Base-by-base conservation (phyloP, 2,113 vertebrate species). In the Pangasianodon hypophthalmus region DNA sequence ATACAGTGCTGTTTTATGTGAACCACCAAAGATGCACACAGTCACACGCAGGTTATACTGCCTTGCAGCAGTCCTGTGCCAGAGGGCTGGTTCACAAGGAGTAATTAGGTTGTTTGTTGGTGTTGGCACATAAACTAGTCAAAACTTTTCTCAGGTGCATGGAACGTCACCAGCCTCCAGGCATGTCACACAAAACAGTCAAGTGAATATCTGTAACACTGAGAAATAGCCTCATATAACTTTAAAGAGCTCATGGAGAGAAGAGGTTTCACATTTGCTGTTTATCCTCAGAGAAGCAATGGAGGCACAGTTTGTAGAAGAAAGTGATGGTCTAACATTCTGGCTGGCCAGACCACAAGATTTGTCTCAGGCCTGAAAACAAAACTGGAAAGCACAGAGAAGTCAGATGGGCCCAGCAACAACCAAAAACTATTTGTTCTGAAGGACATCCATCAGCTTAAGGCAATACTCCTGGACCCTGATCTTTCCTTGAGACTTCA, bases 301-400 rank as follows among this genome's bases (percentile, higher is more conserved):
- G 92, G 89, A 86, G n/a, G 86, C 86, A 19, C 84, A 58, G 7
- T 88, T 71, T 89, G 37, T 94, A n/a, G 90, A 89, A 48, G 90
- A 91, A 73, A 87, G 89, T 87, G 89, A 89, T 41, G 94, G 92
- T 14, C 88, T 94, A 79, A 93, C 85, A 8, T 94, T 94, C 88
- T 92, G 85, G 85, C 79, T 93, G 82, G 94, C 93, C 29, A 85
- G 71, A 56, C 85, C 82, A n/a, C 84, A 92, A 71, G 93, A 93
- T 93, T 93, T 64, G 50, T 92, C 64, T 88, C 84, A 6, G 50
- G 64, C 46, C 71, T 93, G 37, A 91, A 90, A 77, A 52, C 80
- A 52, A 94, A 92, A 88, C 84, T 93, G 19, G 56, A 37, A 29
- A 81, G 16, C 32, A 83, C 37, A 19, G 83, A 90, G 58, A 85